Evolutionary conservation across 64 coral and sea anemone species (phyloP), one percentile per base, ranked within the genome.

Genomic region (Montipora cactus): DNA sequence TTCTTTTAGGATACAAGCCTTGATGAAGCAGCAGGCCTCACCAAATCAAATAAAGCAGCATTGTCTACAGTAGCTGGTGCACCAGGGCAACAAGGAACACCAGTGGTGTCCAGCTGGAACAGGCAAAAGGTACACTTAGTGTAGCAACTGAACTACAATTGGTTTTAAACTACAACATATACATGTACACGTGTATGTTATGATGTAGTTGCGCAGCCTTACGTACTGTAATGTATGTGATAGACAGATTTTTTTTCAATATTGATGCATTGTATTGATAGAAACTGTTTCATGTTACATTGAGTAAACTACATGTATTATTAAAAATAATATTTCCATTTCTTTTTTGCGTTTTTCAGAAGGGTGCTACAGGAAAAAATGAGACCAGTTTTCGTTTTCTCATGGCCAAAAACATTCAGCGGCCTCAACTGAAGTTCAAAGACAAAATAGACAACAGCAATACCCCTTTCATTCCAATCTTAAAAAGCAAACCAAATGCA

Each of bases 71-170:
- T 99, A 20, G 81, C 94, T 28, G 91, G 85, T 9, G 55, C 76
- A 44, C 76, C 92, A 23, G 89, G 96, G 12, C 95, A 93, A 70
- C 95, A 90, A 67, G 86, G 95, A 70, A 91, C 84, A 81, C 98
- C 98, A 3, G 80, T 99, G 5, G 95, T 99, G 59, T 96, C 95
- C 21, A 99, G 98, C 58, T 99, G 98, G 98, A 99, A 99, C 80
- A 94, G 90, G 50, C 55, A 37, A 1, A 94, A 79, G 59, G 92
- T 93, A 89, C 37, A 37, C 37, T 37, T 37, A 37, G 37, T 37
- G 1, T 37, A 37, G 37, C 37, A 37, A 37, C 37, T 37, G 37
- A 37, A 37, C 37, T 37, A 37, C 37, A 37, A 37, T 37, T 37
- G 37, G 37, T 37, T 37, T 37, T 37, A 37, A 37, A 37, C 37